Percentiles rank a stretch among this genome's conserved stretches.
Conservation (phyloP, 2,797 vertebrate genomes). For the Schizopygopsis malacanthus region DNA sequence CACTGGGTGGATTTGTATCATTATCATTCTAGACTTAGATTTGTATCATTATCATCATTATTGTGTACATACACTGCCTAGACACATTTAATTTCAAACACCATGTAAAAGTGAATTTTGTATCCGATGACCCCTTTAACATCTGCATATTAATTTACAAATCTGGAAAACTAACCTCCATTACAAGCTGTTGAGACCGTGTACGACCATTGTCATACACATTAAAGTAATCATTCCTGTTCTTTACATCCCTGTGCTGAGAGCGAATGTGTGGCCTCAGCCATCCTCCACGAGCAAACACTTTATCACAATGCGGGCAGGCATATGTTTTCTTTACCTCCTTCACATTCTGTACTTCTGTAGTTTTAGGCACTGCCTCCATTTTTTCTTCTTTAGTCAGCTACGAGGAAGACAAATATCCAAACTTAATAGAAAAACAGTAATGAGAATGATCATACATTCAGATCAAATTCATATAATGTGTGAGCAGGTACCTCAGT, state of each 20-base stretch:
- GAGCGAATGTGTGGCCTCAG: slow-evolving; percentile 42
- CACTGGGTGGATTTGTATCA: not conserved
- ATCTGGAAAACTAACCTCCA: slow-evolving; percentile 45
- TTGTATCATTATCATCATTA: too few relatives aligned
- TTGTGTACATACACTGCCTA: not conserved
- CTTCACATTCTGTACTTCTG: not conserved
- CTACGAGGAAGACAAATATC: slow-evolving; percentile 28
- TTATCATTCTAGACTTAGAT: not conserved
- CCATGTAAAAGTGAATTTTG: not conserved
- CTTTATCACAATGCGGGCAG: slow-evolving; percentile 55
- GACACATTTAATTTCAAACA: not conserved
- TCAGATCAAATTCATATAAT: not conserved
- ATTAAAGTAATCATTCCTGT: not conserved
- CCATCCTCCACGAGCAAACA: slow-evolving; percentile 50
- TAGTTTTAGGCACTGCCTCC: slow-evolving; percentile 9
- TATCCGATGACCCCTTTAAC: not conserved
- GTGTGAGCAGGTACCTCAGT: slow-evolving; percentile 3
- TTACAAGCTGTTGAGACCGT: not conserved
- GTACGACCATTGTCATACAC: not conserved
- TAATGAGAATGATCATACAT: not conserved
- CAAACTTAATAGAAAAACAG: not conserved
- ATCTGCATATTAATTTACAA: not conserved
- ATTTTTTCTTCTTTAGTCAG: slow-evolving; percentile 3
- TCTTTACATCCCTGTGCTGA: slow-evolving; percentile 15
- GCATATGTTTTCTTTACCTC: slow-evolving; percentile 38